phyloP scores from a whole-genome alignment of 35 echinoderm and acorn worm species.

The Eucidaris tribuloides region DNA sequence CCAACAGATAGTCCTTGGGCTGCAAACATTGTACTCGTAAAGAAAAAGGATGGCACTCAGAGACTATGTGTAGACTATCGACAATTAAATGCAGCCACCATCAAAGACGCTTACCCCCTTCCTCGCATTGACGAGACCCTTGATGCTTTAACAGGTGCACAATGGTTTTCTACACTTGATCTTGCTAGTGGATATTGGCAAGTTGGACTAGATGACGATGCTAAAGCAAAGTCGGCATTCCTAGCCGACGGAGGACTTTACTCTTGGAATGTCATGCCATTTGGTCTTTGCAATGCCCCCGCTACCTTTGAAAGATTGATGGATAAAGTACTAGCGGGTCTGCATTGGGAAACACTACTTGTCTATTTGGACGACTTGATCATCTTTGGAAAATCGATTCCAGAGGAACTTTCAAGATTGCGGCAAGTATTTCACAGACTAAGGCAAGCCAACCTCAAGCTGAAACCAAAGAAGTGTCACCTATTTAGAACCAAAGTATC shows the following conservation, averaged over 20 bases:
- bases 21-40: slow-evolving; percentile 15
- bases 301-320: slow-evolving; percentile 45
- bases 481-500: slow-evolving; percentile 31
- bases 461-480: slow-evolving; percentile 47
- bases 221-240: slow-evolving; percentile 64
- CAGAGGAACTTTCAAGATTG: not conserved
- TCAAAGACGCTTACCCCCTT: slow-evolving; percentile 52
- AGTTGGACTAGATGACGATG: slow-evolving; percentile 17
- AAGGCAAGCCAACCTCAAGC: slow-evolving; percentile 22
- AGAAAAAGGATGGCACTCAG: slow-evolving; percentile 31
- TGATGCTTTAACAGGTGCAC: slow-evolving; percentile 13
- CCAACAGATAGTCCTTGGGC: slow-evolving; percentile 31
- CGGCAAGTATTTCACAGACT: not conserved
- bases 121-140: slow-evolving; percentile 6
- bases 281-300: slow-evolving; percentile 56
- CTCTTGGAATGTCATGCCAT: slow-evolving; percentile 49
- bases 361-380: slow-evolving; percentile 37
- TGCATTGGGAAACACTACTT: slow-evolving; percentile 38
- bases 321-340: slow-evolving; percentile 31
- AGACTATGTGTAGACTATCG: slow-evolving; percentile 45
- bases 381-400: not conserved
- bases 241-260: slow-evolving; percentile 30
- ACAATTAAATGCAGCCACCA: slow-evolving; percentile 35
- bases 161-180: slow-evolving; percentile 28
- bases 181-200: slow-evolving; percentile 17